These are phyloP conservation scores for Leptinotarsa peninsularis DNA, from an alignment of 2,888 invertebrate genomes.

Conservation along the genomic window DNA sequence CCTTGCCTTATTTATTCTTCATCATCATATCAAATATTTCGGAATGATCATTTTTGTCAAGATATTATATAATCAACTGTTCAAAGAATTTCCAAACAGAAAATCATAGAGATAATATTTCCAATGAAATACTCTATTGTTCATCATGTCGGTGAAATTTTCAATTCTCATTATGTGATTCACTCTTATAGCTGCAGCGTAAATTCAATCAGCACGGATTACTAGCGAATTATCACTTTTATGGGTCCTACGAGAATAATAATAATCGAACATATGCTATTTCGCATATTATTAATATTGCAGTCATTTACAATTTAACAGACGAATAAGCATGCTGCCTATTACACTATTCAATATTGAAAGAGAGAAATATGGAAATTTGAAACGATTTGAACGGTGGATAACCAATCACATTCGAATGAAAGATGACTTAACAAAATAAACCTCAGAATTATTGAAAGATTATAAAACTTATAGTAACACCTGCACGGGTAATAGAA, in stretches of 20 bases:
- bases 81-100: too few species aligned
- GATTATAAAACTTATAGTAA: too few species aligned
- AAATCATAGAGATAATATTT: too few species aligned
- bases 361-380: background rate
- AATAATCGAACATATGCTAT: background rate
- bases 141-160: background rate
- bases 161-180: background rate
- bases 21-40: too few species aligned
- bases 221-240: background rate
- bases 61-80: too few species aligned
- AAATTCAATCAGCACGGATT: background rate
- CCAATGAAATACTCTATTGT: background rate
- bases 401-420: too few species aligned
- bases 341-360: background rate
- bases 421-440: too few species aligned
- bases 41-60: too few species aligned
- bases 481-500: too few species aligned
- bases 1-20: too few species aligned
- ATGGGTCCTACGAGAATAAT: background rate
- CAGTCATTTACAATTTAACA: background rate
- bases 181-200: background rate
- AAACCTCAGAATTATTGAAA: too few species aligned
- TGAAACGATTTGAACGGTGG: too few species aligned
- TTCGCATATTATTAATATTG: background rate
- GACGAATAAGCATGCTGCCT: background rate